Evolutionary conservation across 2,113 vertebrate species (phyloP).

Genomic region (Bucco capensis): DNA sequence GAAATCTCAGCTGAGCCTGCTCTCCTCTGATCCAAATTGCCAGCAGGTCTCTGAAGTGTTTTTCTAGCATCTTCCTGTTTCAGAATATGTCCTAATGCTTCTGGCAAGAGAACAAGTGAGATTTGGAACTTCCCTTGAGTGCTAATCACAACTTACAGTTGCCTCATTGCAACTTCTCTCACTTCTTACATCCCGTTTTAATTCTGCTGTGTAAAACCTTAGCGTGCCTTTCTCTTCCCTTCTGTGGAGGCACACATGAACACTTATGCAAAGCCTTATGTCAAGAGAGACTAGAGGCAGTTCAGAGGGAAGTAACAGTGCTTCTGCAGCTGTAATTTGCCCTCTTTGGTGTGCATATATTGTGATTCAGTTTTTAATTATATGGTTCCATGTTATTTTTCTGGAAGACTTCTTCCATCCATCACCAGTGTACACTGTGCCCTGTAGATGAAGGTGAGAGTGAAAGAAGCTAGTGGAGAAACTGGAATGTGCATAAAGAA

Average conservation of each 20-base stretch:
- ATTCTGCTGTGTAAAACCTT: background rate
- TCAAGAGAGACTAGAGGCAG: background rate
- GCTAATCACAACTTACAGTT: slow-evolving; percentile 52
- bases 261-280: background rate
- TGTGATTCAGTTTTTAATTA: background rate
- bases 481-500: background rate
- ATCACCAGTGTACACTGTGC: background rate
- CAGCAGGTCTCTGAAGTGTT: slow-evolving; percentile 23
- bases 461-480: background rate
- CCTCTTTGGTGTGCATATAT: background rate
- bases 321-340: background rate
- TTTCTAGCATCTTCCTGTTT: slow-evolving; percentile 9
- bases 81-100: slow-evolving; percentile 26
- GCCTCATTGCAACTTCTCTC: slow-evolving; percentile 56
- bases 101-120: slow-evolving; percentile 51
- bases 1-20: slow-evolving; percentile 4
- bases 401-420: background rate
- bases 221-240: background rate
- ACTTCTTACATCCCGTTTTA: background rate
- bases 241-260: background rate
- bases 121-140: slow-evolving; percentile 44
- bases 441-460: background rate
- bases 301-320: background rate
- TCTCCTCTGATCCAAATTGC: slow-evolving; percentile 33
- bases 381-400: background rate